Evolutionary conservation across 2,888 invertebrate genomes (phyloP), one percentile per base, ranked within the genome.

Genomic region (Nymphalis polychloros): DNA sequence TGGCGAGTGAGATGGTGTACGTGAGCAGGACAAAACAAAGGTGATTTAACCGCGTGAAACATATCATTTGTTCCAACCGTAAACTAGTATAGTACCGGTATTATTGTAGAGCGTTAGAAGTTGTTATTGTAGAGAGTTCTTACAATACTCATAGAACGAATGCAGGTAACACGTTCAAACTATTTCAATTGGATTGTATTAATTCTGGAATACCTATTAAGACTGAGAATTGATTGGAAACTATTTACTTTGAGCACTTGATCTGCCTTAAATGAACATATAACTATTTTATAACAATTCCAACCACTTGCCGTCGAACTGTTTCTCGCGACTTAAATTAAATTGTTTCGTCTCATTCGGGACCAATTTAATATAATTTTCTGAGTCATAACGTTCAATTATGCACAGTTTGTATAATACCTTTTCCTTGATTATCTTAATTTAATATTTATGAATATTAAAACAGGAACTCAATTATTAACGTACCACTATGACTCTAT

Each of bases 41-140:
- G 74, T 74, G 76, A 76, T 75, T 75, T 75, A 76, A 79, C 76
- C 75, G 78, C 75, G 76, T 74, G 75, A 77, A 78, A 74, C 70
- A 72, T 76, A 75, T 73, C 72, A 73, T 67, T 73, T 72, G 73
- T 74, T 78, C 74, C 75, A 69, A 75, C 73, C 71, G 73, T 77
- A 77, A 76, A 76, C 75, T 75, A 69, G 71, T 72, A 66, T 63
- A 63, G 46, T 20, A 49, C 62, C 27, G 19, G 17, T 41, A 57
- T 57, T 57, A 57, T 31, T 57, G 35, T 57, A 35, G 41, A 35
- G 57, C 19, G 0, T 57, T 13, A 41, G n/a, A 57, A 41, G 31
- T 31, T 41, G 41, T 41, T 41, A 41, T 41, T 41, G 41, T 19
- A 57, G n/a, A 31, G 5, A 31, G n/a, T 55, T 53, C 23, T 55